Evolutionary conservation across 2,797 vertebrate genomes (phyloP), one percentile per base, ranked within the genome.

Genomic region (Rachycentron canadum): DNA sequence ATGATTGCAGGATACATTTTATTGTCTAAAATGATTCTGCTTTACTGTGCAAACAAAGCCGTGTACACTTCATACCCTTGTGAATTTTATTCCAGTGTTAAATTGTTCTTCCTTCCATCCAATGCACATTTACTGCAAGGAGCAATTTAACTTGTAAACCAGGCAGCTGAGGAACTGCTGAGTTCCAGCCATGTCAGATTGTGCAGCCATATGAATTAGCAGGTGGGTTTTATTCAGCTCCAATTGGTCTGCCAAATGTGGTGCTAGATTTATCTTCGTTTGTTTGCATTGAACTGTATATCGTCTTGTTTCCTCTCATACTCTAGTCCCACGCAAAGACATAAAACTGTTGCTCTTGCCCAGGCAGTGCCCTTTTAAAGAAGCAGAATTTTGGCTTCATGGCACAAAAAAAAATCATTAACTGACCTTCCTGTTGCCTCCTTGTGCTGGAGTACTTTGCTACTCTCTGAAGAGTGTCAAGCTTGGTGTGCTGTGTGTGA

Each of bases 151-250:
- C 25, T 49, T 74, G 49, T n/a, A 79, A 78, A 81, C 68, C 73
- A 50, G 72, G 63, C 45, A 56, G 66, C 57, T 55, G 56, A 74
- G 53, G 79, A 78, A 76, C 47, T 53, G 47, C 72, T 85, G 61
- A 81, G 79, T 55, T 53, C 49, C 36, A 65, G 76, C 64, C 67
- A 80, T 68, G 45, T 89, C 40, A 77, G 83, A 86, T 82, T 83
- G 82, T 78, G 72, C 72, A 71, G 71, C 76, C 74, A 79, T 73
- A 76, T 76, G 87, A 92, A 92, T 88, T 77, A 91, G 73, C 79
- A 90, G 83, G 76, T 88, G 85, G 73, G 73, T 81, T 88, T 82
- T 34, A 79, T 84, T 85, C 80, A 28, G 79, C 78, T 89, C 49
- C 76, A 72, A 61, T 50, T 69, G 59, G 41, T 74, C 64, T 72